phyloP scores from a whole-genome alignment of 2,888 invertebrate genomes.

The Stomorhina lunata region DNA sequence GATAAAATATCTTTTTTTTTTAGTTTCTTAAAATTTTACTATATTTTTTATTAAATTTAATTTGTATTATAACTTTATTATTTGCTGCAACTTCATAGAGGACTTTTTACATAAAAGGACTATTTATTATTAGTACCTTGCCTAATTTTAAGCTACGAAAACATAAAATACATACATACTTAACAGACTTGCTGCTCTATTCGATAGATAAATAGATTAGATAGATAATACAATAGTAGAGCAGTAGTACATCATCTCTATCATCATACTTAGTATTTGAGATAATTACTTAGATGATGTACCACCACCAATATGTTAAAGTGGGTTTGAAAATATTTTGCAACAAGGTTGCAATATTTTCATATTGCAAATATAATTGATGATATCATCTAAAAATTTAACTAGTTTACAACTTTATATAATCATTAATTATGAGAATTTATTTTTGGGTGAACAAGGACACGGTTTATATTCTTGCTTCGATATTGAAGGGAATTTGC shows the following conservation, averaged over 20 bases:
- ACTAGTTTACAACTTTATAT: conserved; percentile 36
- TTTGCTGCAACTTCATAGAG: conserved; percentile 45
- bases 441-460: conserved; percentile 16
- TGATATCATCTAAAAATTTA: conserved; percentile 27
- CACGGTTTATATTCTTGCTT: conserved; percentile 26
- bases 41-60: conserved; percentile 44
- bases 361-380: conserved; percentile 12
- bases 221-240: conserved; percentile 13
- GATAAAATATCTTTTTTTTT: conserved; percentile 54
- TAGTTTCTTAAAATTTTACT: conserved; percentile 58
- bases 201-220: conserved; percentile 31
- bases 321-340: conserved; percentile 29
- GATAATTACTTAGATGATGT: no score
- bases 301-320: background rate
- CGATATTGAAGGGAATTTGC: conserved; percentile 57
- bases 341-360: conserved; percentile 25
- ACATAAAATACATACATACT: conserved; percentile 13
- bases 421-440: background rate
- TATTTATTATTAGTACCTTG: background rate
- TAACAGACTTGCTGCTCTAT: conserved; percentile 52
- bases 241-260: background rate
- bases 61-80: conserved; percentile 31
- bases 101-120: conserved; percentile 37
- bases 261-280: background rate
- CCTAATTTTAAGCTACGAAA: conserved; percentile 29